Conservation (phyloP, 92 coral and sea anemone species). For the Meandrina meandrites region DNA sequence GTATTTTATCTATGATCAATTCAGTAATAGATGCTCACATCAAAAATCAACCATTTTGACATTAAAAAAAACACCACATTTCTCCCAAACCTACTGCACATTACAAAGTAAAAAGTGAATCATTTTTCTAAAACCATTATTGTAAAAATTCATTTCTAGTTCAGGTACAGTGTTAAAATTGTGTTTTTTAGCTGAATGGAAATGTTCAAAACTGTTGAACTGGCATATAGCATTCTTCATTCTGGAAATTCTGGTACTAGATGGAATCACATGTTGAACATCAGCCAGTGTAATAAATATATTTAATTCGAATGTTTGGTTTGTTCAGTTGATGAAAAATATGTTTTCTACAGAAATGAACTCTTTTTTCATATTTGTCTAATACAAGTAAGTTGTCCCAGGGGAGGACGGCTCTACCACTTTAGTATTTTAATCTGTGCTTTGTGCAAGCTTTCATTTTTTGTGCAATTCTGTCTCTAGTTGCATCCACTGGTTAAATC, state of each 20-base stretch:
- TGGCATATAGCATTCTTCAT: too few relatives aligned
- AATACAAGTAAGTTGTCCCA: not conserved
- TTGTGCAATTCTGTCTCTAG: not conserved
- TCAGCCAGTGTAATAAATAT: not conserved
- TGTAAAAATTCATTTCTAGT: not conserved
- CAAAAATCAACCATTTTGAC: not conserved
- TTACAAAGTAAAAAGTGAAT: not conserved
- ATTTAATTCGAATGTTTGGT: not conserved
- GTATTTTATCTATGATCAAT: too few relatives aligned
- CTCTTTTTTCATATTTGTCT: not conserved
- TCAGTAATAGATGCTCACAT: not conserved
- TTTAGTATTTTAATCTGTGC: not conserved
- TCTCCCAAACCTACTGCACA: not conserved
- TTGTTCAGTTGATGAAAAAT: not conserved
- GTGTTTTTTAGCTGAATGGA: not conserved
- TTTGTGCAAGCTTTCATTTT: not conserved
- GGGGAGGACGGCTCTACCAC: not conserved
- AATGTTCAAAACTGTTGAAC: not conserved
- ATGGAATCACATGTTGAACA: too few relatives aligned
- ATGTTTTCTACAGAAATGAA: not conserved
- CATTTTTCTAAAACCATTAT: not conserved
- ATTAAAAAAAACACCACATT: not conserved
- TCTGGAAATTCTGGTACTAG: too few relatives aligned
- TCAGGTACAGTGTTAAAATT: not conserved
- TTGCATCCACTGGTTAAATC: not conserved